Evolutionary conservation across 2,113 vertebrate genomes (phyloP).

Genomic region (Semnopithecus entellus): DNA sequence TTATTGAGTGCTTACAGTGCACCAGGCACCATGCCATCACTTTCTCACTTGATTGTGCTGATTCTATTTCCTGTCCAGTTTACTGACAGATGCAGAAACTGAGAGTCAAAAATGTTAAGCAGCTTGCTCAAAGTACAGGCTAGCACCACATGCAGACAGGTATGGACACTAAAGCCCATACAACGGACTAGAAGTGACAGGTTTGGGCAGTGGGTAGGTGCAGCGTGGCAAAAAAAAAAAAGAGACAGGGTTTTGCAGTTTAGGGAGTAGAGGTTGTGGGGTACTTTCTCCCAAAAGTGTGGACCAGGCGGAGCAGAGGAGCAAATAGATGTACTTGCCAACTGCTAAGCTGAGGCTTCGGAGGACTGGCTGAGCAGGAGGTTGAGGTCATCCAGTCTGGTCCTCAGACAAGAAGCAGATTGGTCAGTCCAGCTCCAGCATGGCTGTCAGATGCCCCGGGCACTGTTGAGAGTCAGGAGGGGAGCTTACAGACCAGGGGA

Average conservation of each 20-base stretch:
- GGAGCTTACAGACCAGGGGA: conserved; percentile 90
- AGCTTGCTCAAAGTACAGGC: no score
- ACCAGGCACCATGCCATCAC: neutral
- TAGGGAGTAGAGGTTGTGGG: neutral
- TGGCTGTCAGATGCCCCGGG: conserved; percentile 89
- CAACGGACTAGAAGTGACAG: neutral
- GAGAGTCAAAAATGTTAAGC: no score
- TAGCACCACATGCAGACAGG: no score
- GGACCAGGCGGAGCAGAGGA: neutral
- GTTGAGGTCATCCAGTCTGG: conserved; percentile 89
- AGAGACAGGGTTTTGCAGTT: neutral
- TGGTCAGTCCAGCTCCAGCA: conserved; percentile 91
- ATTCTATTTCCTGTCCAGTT: neutral
- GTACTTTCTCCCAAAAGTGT: neutral
- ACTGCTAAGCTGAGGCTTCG: conserved; percentile 92
- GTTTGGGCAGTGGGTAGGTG: neutral
- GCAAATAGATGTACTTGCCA: conserved; percentile 91
- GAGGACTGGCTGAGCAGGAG: conserved; percentile 92
- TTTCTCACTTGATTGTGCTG: neutral
- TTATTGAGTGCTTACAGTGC: neutral
- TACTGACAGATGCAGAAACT: no score
- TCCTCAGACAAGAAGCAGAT: conserved; percentile 93
- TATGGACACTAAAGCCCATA: neutral
- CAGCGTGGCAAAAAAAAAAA: neutral
- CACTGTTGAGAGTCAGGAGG: conserved; percentile 92